Percentiles rank a stretch among this genome's conserved stretches.
These are phyloP conservation scores for Pachycephala philippinensis DNA, from an alignment of 2,113 vertebrate species.

Conservation along the genomic window DNA sequence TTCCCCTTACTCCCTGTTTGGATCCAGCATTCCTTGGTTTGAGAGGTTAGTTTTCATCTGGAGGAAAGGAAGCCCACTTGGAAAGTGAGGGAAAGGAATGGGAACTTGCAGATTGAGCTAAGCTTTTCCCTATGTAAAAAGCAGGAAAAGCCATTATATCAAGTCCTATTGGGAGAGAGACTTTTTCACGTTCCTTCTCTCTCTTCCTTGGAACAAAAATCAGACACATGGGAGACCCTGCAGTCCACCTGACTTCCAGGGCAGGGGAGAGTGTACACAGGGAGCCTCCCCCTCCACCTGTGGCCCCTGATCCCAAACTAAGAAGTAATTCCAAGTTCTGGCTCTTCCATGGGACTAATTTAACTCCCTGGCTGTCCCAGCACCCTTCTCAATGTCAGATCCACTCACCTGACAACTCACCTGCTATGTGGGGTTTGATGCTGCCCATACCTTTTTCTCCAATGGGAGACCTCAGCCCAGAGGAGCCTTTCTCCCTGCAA, in stretches of 20 bases:
- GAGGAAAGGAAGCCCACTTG: not conserved
- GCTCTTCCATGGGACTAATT: not conserved
- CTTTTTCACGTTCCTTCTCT: not conserved
- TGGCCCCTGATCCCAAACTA: not conserved
- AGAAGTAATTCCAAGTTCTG: not conserved
- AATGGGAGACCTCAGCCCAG: not conserved
- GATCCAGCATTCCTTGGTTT: not conserved
- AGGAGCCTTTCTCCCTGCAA: not conserved
- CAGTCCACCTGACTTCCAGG: not conserved
- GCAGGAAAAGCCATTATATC: not conserved
- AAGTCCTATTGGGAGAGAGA: not conserved
- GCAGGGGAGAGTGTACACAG: not conserved
- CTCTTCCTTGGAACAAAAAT: not conserved
- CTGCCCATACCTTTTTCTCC: not conserved
- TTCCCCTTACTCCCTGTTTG: not conserved
- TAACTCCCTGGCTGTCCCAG: not conserved
- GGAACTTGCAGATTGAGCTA: not conserved
- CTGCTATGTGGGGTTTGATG: not conserved
- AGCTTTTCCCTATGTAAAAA: not conserved
- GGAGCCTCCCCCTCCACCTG: not conserved
- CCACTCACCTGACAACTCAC: accelerated
- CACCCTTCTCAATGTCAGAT: not conserved
- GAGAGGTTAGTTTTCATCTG: not conserved
- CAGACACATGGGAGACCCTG: not conserved
- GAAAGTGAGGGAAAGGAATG: not conserved